Conservation (phyloP, 2,113 vertebrate genomes). For the Tragelaphus imberbis region DNA sequence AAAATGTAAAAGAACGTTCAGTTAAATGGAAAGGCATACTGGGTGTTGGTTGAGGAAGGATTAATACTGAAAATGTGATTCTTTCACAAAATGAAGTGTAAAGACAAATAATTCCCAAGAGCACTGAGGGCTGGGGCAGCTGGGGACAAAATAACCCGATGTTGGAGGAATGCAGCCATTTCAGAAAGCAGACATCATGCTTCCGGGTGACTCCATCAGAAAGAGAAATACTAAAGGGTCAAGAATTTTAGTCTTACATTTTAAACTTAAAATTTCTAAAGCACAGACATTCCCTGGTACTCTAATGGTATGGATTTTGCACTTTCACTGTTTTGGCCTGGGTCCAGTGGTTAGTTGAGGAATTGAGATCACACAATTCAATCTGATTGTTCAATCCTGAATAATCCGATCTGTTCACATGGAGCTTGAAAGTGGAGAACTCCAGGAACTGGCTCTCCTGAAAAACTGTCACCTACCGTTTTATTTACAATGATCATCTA, state of each 20-base stretch:
- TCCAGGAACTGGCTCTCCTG: background rate
- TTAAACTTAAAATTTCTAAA: background rate
- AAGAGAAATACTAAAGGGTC: background rate
- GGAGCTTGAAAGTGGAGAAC: background rate
- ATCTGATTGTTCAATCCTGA: too few relatives aligned
- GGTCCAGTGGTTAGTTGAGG: background rate
- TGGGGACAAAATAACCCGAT: background rate
- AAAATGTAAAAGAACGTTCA: too few relatives aligned
- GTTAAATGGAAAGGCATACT: too few relatives aligned
- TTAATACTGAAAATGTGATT: too few relatives aligned
- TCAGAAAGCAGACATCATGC: background rate
- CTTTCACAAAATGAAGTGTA: too few relatives aligned
- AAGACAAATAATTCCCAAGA: background rate
- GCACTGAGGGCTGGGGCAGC: background rate
- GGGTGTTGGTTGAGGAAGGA: too few relatives aligned
- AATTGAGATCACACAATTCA: background rate
- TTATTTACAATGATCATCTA: background rate
- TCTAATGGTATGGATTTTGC: background rate
- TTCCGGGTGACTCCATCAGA: background rate
- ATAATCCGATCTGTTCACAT: background rate
- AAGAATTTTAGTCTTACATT: background rate
- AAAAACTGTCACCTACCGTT: background rate
- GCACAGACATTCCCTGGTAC: background rate
- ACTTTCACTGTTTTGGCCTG: fast-evolving
- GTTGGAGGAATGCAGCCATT: background rate